Conservation (phyloP, 2,888 invertebrate genomes). For the Aphodius granarius region DNA sequence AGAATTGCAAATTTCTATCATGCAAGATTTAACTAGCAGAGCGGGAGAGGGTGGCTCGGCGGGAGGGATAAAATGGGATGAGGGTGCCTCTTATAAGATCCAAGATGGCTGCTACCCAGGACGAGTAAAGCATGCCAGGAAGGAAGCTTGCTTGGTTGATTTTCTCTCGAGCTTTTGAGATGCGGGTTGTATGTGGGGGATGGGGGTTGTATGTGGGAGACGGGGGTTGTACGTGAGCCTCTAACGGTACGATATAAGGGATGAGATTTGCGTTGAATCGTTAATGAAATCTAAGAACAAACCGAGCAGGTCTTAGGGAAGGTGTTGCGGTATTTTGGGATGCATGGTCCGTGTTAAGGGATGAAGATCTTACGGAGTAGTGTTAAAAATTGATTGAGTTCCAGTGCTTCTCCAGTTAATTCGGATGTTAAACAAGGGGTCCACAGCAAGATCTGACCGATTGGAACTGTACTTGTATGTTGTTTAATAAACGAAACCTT, state of each 20-base stretch:
- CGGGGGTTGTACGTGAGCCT: background rate
- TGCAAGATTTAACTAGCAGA: constrained; percentile 41
- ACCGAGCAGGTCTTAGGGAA: background rate
- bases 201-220: background rate
- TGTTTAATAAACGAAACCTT: background rate
- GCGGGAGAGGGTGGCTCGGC: constrained; percentile 14
- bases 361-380: background rate
- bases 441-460: background rate
- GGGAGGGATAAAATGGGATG: background rate
- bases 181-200: background rate
- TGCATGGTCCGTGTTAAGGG: too few relatives aligned
- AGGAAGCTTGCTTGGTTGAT: background rate
- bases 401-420: background rate
- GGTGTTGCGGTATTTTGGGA: background rate
- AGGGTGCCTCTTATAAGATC: constrained; percentile 33
- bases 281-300: background rate
- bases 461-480: background rate
- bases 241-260: background rate
- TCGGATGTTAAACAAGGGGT: background rate
- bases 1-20: constrained; percentile 45
- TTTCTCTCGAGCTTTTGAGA: background rate
- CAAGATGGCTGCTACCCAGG: constrained; percentile 36
- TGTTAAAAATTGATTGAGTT: background rate
- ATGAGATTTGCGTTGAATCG: background rate
- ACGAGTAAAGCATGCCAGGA: constrained; percentile 5